Evolutionary conservation across 2,797 vertebrate species (phyloP), one percentile per base, ranked within the genome.

Genomic region (Salarias fasciatus): DNA sequence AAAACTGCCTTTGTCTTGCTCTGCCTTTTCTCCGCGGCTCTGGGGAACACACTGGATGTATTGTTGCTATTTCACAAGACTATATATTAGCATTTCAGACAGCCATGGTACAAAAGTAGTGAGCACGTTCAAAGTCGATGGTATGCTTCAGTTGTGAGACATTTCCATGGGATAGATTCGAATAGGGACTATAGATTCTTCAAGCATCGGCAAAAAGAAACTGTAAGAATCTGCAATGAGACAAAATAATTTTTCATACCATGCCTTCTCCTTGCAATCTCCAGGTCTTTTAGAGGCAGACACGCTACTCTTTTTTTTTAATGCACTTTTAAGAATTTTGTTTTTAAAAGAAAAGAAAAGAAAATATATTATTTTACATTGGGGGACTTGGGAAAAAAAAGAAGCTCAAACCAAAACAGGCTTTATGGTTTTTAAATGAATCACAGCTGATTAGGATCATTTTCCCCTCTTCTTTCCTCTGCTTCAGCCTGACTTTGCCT

Each of bases 1-100:
- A 89, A 88, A 88, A 84, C 70, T 56, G 83, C 77, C 82, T 88
- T 89, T 88, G 86, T 90, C 79, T 88, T 65, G 69, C 69, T 74
- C 72, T 69, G 68, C 45, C 76, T 77, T 75, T 68, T 79, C 75
- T 69, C 69, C 72, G 46, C 72, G 65, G 79, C 83, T 85, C 84
- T 75, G 80, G 83, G 79, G 77, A 87, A 61, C 84, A 90, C 82
- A 87, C 66, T 82, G 68, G 76, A 44, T 33, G 77, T 76, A 86
- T 86, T 86, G 85, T 83, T 79, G 60, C 63, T 46, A 54, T 85
- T 85, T 79, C 74, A 80, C 74, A 72, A 73, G 73, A 28, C 80
- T 83, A 75, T 61, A 64, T 74, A 82, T 90, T 82, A 79, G 76
- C 81, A 81, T 91, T 89, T 87, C 78, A 88, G 82, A 87, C 76